Conservation (phyloP, 1,140 invertebrate species). For the Zaprionus gabonicus region DNA sequence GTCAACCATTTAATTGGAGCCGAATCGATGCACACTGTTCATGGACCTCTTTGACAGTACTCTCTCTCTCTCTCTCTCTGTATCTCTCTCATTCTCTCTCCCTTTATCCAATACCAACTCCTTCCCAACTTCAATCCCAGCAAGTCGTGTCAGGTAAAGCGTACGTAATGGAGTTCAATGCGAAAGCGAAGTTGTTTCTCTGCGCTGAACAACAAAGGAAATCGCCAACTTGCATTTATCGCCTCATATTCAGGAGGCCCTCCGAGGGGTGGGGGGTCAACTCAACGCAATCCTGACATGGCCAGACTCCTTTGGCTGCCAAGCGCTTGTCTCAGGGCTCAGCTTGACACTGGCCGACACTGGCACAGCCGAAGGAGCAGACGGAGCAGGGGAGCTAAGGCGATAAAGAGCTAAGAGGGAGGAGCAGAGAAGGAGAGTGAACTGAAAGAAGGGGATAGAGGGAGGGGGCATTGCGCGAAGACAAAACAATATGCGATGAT, state of each 20-base stretch:
- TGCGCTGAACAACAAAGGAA: slow-evolving; percentile 59
- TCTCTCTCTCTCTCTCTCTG: too few species aligned
- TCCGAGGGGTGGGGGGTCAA: neutral
- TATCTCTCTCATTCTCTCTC: too few species aligned
- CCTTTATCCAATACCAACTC: neutral
- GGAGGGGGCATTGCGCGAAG: neutral
- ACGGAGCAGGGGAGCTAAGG: neutral
- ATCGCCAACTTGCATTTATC: slow-evolving; percentile 76
- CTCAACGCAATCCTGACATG: slow-evolving; percentile 30
- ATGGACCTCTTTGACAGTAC: neutral
- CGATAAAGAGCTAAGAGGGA: neutral
- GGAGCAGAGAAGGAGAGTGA: too few species aligned
- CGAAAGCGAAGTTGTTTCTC: slow-evolving; percentile 33
- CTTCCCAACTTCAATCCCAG: neutral
- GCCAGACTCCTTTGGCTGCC: slow-evolving; percentile 44
- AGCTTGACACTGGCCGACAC: slow-evolving; percentile 45
- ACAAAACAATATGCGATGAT: slow-evolving; percentile 58
- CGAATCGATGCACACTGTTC: slow-evolving; percentile 48
- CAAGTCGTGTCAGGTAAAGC: slow-evolving; percentile 34
- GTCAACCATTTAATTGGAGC: slow-evolving; percentile 48
- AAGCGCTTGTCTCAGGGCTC: slow-evolving; percentile 66
- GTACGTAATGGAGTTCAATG: slow-evolving; percentile 52
- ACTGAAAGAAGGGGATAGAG: too few species aligned
- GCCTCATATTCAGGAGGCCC: slow-evolving; percentile 35
- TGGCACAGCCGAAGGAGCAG: neutral